Base-by-base conservation (phyloP, 2,797 vertebrate genomes). In the Macroramphosus scolopax region DNA sequence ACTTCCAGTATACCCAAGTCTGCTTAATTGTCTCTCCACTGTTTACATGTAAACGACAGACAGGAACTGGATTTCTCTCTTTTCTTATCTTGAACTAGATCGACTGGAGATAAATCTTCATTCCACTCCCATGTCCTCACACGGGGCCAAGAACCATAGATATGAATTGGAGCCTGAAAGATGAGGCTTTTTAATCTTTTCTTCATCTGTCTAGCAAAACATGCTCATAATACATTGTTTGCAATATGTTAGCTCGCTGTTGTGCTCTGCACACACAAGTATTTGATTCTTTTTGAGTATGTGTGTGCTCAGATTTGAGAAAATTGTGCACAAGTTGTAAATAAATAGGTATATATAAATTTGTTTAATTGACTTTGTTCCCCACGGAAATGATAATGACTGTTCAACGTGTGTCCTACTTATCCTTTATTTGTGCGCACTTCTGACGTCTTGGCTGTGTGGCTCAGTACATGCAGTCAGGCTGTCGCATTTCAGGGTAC, bases 401-500 rank as follows among this genome's bases (percentile, higher is more conserved):
- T 59, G 75, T 65, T 57, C 55, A 80, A 78, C 86, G 63, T 63
- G 59, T 81, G 67, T 62, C 66, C 78, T 61, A 51, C 50, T 78
- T 72, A 75, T 81, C 69, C 80, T 68, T 50, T 69, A 72, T 83
- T 64, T 78, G 68, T 79, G 61, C 75, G 69, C 40, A n/a, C 80
- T 68, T 66, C 43, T 75, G 29, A 68, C 69, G 55, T 46, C 68
- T 63, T 76, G 65, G 66, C 70, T n/a, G 51, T 52, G 72, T 48
- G 51, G 59, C 38, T 67, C 43, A 39, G 67, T 79, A 75, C 47
- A 75, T 82, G 50, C 88, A 91, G 91, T 83, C 91, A 73, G 89
- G 79, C 90, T 92, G 91, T 92, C 90, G 87, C 90, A 82, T 92
- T 93, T 90, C 92, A 93, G 92, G 92, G 92, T 93, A 92, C 92